A percentile compares a stretch with the other conserved stretches of the same genome.
Conservation (phyloP, 2,888 invertebrate species). For the Netelia virgata region DNA sequence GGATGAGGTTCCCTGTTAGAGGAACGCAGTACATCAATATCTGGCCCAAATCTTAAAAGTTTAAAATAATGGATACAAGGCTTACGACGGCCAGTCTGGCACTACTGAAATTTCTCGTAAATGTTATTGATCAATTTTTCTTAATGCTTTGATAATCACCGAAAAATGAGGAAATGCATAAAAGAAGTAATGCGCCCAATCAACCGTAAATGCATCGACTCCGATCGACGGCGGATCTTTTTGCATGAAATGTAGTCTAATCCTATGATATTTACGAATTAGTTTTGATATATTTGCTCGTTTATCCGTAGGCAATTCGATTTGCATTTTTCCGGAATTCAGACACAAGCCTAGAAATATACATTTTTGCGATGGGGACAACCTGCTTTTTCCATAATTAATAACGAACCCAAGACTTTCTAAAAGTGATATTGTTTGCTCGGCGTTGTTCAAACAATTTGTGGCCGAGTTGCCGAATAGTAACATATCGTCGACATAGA, state of each 20-base stretch:
- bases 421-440: too few relatives aligned
- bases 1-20: constrained; percentile 29
- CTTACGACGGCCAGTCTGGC: constrained; percentile 8
- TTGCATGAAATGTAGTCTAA: constrained; percentile 62
- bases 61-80: constrained; percentile 17
- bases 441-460: too few relatives aligned
- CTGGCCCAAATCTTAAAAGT: constrained; percentile 19
- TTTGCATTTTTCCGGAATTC: too few relatives aligned
- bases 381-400: too few relatives aligned
- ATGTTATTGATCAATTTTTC: constrained; percentile 42
- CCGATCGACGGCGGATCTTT: constrained; percentile 56
- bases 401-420: too few relatives aligned
- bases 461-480: too few relatives aligned
- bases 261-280: not conserved
- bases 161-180: constrained; percentile 65
- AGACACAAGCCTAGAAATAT: too few relatives aligned
- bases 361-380: too few relatives aligned
- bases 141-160: constrained; percentile 32
- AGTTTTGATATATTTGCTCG: not conserved
- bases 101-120: constrained; percentile 15
- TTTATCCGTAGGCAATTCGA: not conserved
- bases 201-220: constrained; percentile 64
- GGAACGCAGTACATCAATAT: constrained; percentile 8
- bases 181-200: constrained; percentile 55
- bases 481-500: too few relatives aligned